Evolutionary conservation across 2,797 vertebrate genomes (phyloP), one percentile per base, ranked within the genome.

Genomic region (Arrhamphus sclerolepis): DNA sequence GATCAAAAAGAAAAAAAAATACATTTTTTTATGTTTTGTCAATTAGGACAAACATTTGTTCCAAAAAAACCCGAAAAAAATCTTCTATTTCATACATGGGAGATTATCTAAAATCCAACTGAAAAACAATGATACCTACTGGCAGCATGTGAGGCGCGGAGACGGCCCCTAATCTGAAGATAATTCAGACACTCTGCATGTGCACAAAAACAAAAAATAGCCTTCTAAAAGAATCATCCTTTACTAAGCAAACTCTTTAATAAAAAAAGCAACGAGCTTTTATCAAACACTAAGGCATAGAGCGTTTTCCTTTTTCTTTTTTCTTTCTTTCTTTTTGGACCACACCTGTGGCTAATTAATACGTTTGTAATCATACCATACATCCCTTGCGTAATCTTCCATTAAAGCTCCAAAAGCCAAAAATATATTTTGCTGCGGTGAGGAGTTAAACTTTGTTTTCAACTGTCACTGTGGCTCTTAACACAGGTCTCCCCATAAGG

Each of bases 401-500:
- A 2, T 3, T 34, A 34, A 34, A 34, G 31, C 31, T 10, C 31
- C 10, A 2, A 10, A 34, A 6, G 34, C 41, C 5, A 9, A n/a
- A 48, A 38, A 83, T 57, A 2, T 9, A n/a, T 14, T 26, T 40
- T 2, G 20, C 17, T 34, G 56, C 85, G 86, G 89, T 82, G 91
- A 91, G 83, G 85, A 85, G 70, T 89, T 68, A 89, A 95, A 96
- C 95, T 96, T 95, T 95, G 94, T 95, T 95, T 40, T 94, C 94
- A 93, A 92, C 93, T 94, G 92, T 92, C 22, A 10, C 53, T 66
- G 61, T 67, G 68, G 85, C 85, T 80, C 83, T 75, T 86, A 86
- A 89, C 92, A 92, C 91, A 93, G 93, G 93, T 95, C 93, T 94
- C 97, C 97, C 95, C 96, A 98, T 98, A 99, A 99, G 97, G 97